Conservation (phyloP, 2,888 invertebrate species). For the Andrena dorsata region DNA sequence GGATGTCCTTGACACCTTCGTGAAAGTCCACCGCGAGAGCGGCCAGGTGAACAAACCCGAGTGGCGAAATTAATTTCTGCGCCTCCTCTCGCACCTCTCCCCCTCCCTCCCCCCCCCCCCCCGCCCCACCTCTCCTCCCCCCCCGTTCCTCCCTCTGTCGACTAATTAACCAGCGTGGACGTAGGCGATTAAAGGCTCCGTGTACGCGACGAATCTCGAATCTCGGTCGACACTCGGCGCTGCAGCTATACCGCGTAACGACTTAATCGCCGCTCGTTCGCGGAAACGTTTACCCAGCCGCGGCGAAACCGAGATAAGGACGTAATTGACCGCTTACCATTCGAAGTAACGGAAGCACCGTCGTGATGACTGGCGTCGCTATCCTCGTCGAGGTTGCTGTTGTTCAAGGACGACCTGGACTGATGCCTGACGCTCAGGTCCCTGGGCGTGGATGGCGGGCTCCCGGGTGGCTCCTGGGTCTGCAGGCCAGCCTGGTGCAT, state of each 20-base stretch:
- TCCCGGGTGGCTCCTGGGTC: conserved; percentile 81
- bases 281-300: conserved; percentile 24
- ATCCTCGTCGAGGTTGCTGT: conserved; percentile 87
- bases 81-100: neutral
- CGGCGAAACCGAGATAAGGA: conserved; percentile 29
- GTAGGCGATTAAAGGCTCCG: conserved; percentile 8
- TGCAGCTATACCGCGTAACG: conserved; percentile 3
- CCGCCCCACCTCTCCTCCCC: too few species aligned
- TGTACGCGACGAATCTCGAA: conserved; percentile 5
- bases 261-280: conserved; percentile 23
- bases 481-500: conserved; percentile 75
- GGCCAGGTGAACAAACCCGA: conserved; percentile 37
- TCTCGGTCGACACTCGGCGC: neutral
- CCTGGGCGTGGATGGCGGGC: conserved; percentile 86
- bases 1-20: conserved; percentile 72
- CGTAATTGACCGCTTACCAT: conserved; percentile 84
- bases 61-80: conserved; percentile 35
- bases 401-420: conserved; percentile 85
- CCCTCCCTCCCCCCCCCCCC: too few species aligned
- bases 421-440: conserved; percentile 87
- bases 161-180: conserved; percentile 17
- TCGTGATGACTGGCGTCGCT: conserved; percentile 86
- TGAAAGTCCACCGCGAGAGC: conserved; percentile 53
- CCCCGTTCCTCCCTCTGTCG: neutral
- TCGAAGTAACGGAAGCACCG: conserved; percentile 86